A percentile compares a stretch with the other conserved stretches of the same genome.
phyloP scores from a whole-genome alignment of 1,140 invertebrate species.

The Achroia grisella region DNA sequence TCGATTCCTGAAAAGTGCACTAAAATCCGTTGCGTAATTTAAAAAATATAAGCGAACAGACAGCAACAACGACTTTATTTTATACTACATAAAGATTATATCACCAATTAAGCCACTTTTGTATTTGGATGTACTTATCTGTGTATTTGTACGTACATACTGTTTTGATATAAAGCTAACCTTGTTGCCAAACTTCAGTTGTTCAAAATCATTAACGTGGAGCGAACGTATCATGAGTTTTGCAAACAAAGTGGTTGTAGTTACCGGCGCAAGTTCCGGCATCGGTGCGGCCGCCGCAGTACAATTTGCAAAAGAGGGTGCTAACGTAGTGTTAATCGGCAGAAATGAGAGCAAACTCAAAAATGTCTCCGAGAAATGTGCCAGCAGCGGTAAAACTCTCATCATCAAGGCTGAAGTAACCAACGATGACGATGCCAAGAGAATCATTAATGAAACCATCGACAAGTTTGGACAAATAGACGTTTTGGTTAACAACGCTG shows the following conservation, averaged over 20 bases:
- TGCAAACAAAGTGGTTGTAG: conserved; percentile 15
- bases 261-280: conserved; percentile 15
- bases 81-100: too few relatives aligned
- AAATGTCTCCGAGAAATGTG: conserved; percentile 75
- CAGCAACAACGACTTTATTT: too few relatives aligned
- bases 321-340: conserved; percentile 11
- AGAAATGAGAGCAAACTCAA: conserved; percentile 75
- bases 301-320: conserved; percentile 13
- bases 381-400: conserved; percentile 44
- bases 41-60: too few relatives aligned
- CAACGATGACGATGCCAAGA: conserved; percentile 75
- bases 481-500: conserved; percentile 83
- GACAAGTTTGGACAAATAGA: conserved; percentile 75
- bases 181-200: too few relatives aligned
- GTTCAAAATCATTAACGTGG: too few relatives aligned
- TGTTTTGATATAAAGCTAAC: too few relatives aligned
- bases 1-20: too few relatives aligned
- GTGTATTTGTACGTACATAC: too few relatives aligned
- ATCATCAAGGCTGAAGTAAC: conserved; percentile 76
- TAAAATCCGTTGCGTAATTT: too few relatives aligned
- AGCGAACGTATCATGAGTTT: conserved; percentile 11
- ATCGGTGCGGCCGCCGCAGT: conserved; percentile 18
- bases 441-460: conserved; percentile 74
- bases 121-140: too few relatives aligned
- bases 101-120: too few relatives aligned